phyloP scores from a whole-genome alignment of 2,113 vertebrate species.

The Orientallactaga bullata region DNA sequence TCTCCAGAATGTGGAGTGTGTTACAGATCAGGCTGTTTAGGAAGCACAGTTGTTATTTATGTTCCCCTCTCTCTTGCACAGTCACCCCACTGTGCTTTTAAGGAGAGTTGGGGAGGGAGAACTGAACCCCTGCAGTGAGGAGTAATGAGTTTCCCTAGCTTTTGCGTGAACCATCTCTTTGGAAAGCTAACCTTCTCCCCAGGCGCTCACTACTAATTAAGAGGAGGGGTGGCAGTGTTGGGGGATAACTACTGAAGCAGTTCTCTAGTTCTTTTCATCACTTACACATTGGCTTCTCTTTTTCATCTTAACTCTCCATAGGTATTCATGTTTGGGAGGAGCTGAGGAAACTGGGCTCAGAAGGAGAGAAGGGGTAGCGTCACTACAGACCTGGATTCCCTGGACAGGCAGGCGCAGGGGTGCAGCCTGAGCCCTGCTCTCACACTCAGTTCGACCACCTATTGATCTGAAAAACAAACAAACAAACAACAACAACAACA shows the following conservation, averaged over 20 bases:
- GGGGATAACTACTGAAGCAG: slow-evolving; percentile 60
- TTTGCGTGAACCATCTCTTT: slow-evolving; percentile 75
- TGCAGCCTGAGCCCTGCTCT: not conserved
- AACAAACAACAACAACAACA: too few species aligned
- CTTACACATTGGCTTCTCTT: slow-evolving; percentile 31
- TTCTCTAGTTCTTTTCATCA: slow-evolving; percentile 21
- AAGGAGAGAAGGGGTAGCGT: not conserved
- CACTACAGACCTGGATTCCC: not conserved
- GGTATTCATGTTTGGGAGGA: not conserved
- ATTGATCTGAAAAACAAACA: not conserved
- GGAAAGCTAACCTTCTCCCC: slow-evolving; percentile 78
- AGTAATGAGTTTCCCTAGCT: slow-evolving; percentile 79
- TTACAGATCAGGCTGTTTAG: slow-evolving; percentile 49
- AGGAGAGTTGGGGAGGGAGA: slow-evolving; percentile 66
- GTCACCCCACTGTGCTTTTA: slow-evolving; percentile 78
- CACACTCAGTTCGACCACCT: not conserved
- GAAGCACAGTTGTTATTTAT: slow-evolving; percentile 80
- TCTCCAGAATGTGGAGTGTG: not conserved
- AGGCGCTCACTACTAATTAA: slow-evolving; percentile 79
- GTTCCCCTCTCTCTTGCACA: slow-evolving; percentile 67
- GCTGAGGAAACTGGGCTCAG: not conserved
- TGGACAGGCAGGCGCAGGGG: not conserved
- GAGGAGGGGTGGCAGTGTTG: slow-evolving; percentile 36
- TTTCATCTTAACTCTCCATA: slow-evolving; percentile 14
- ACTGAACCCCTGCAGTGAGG: slow-evolving; percentile 61